These are phyloP conservation scores for Macquaria ambigua DNA, from an alignment of 2,113 vertebrate species.

Conservation along the genomic window DNA sequence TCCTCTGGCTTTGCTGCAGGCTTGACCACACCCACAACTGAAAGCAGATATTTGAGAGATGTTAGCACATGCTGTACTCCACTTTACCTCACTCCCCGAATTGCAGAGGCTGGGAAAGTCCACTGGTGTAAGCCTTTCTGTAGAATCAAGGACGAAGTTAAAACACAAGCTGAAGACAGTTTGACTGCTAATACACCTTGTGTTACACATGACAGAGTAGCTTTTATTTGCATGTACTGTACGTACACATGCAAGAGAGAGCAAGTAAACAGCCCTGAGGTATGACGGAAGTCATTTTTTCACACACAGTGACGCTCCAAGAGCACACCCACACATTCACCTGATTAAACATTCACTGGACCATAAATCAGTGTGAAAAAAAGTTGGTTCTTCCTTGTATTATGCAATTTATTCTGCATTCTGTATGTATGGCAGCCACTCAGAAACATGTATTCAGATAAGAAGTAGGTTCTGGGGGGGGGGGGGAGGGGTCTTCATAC, in stretches of 20 bases:
- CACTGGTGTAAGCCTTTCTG: constrained; percentile 89
- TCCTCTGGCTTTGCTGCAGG: constrained; percentile 8
- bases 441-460: background rate
- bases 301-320: background rate
- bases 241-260: background rate
- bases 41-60: constrained; percentile 30
- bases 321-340: background rate
- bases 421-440: background rate
- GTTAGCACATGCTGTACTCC: constrained; percentile 45
- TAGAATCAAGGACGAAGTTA: constrained; percentile 15
- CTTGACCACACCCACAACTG: constrained; percentile 50
- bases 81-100: constrained; percentile 91
- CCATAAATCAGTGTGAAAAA: background rate
- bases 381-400: background rate
- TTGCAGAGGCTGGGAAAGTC: constrained; percentile 87
- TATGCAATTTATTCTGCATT: background rate
- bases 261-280: background rate
- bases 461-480: background rate
- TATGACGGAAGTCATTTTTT: background rate
- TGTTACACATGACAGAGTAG: background rate
- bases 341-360: constrained; percentile 21
- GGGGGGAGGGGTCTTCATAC: constrained; percentile 68
- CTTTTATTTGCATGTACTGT: background rate
- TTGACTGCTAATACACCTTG: background rate
- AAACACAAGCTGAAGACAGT: background rate